Evolutionary conservation across 1,140 invertebrate species (phyloP), one percentile per base, ranked within the genome.

Genomic region (Cryptotermes secundus): DNA sequence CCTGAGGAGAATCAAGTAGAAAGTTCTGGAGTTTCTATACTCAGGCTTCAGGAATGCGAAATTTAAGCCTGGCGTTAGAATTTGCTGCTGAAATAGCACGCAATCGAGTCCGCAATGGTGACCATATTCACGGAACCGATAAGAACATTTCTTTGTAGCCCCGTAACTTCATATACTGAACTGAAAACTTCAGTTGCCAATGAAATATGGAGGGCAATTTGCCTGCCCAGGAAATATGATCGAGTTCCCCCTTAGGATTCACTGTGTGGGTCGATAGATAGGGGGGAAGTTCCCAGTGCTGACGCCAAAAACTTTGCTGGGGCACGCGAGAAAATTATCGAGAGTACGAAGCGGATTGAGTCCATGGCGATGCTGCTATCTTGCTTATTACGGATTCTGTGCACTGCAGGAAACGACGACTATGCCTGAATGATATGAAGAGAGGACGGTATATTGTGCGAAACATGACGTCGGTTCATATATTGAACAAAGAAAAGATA

Each of bases 241-340:
- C 59, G 26, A 72, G 26, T 72, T 72, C 59, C 59, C 59, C 59
- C 59, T n/a, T 72, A 72, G 59, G 59, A 72, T 26, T n/a, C 3
- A 2, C 59, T 72, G 26, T 31, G 3, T 72, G 26, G 59, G 26
- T 72, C n/a, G 59, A 31, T 72, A 72, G 59, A 9, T 72, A n/a
- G 59, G 59, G 59, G n/a, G 31, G 31, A 72, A 31, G 6, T 72
- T 31, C n/a, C 59, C 2, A 31, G 0, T 72, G 59, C 59, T 31
- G n/a, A n/a, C n/a, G 59, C 59, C n/a, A 72, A 31, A n/a, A 72
- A 72, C 59, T 72, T 72, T 72, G 59, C 59, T 72, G 59, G 59
- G n/a, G 59, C 59, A 72, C 59, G n/a, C n/a, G 59, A 72, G 59
- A 72, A 72, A 72, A 72, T 72, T 72, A 72, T n/a, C 26, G n/a